phyloP scores from a whole-genome alignment of 1,140 invertebrate genomes.

The Neodiprion fabricii region DNA sequence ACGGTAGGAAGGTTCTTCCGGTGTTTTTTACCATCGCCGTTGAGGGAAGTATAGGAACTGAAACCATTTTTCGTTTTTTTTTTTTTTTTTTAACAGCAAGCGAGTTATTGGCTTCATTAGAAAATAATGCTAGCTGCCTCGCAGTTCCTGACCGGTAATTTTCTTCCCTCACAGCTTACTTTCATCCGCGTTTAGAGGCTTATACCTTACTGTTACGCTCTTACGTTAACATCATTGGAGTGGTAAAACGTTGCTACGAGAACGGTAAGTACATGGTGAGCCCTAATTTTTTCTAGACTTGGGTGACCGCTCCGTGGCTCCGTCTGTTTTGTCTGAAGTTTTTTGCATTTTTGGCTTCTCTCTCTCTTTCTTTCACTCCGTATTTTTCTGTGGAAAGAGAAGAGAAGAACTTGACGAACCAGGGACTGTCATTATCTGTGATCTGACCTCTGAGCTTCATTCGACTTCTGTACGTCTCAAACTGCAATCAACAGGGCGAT shows the following conservation, averaged over 20 bases:
- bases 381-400: too few relatives aligned
- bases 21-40: too few relatives aligned
- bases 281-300: slow-evolving; percentile 48
- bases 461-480: too few relatives aligned
- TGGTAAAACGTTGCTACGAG: slow-evolving; percentile 54
- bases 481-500: too few relatives aligned
- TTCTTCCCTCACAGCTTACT: slow-evolving; percentile 51
- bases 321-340: background rate
- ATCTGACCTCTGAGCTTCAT: too few relatives aligned
- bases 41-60: too few relatives aligned
- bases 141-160: slow-evolving; percentile 35
- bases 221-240: slow-evolving; percentile 57
- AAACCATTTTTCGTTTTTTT: too few relatives aligned
- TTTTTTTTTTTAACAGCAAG: too few relatives aligned
- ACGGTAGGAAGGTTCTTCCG: too few relatives aligned
- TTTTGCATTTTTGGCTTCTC: slow-evolving; percentile 9
- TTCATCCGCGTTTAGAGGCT: slow-evolving; percentile 48
- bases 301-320: slow-evolving; percentile 16
- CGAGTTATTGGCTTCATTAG: too few relatives aligned
- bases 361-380: slow-evolving; percentile 28
- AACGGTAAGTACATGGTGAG: slow-evolving; percentile 53
- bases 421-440: slow-evolving; percentile 55
- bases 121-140: background rate
- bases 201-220: too few relatives aligned
- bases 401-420: slow-evolving; percentile 50